A percentile compares a stretch with the other conserved stretches of the same genome.
Conservation (phyloP, 2,888 invertebrate species). For the Pteria penguin region DNA sequence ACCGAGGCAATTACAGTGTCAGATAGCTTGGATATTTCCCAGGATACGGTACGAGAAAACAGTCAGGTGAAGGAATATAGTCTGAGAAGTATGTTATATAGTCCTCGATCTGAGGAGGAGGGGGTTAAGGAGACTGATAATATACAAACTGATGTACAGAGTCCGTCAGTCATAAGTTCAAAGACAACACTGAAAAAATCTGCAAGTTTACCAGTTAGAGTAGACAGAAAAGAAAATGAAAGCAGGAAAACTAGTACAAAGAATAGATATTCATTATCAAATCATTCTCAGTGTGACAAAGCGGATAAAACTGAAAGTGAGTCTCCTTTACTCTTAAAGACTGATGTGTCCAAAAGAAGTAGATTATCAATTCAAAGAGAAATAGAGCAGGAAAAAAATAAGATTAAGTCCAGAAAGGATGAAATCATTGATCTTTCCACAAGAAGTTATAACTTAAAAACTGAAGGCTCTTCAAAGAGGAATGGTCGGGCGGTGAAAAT, state of each 20-base stretch:
- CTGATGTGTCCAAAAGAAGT: neutral
- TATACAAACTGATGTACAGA: neutral
- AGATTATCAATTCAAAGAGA: neutral
- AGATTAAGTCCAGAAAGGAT: neutral
- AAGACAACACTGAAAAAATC: neutral
- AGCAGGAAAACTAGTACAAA: constrained; percentile 6
- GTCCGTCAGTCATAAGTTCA: neutral
- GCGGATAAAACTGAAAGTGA: neutral
- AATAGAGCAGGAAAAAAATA: neutral
- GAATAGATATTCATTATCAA: constrained; percentile 34
- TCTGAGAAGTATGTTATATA: constrained; percentile 45
- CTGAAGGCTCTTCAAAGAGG: neutral
- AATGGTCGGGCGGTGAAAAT: neutral
- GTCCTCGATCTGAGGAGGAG: constrained; percentile 28
- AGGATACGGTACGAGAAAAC: neutral
- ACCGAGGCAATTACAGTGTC: constrained; percentile 22
- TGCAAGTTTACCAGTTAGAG: neutral
- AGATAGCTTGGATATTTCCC: constrained; percentile 17
- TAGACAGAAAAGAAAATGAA: neutral
- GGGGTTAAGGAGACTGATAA: neutral
- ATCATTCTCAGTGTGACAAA: constrained; percentile 1
- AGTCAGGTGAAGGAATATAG: constrained; percentile 25
- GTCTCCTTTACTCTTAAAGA: neutral
- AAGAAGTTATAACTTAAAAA: neutral
- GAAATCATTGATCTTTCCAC: neutral